Evolutionary conservation across 2,888 invertebrate genomes (phyloP).

Genomic region (Eilema caniola): DNA sequence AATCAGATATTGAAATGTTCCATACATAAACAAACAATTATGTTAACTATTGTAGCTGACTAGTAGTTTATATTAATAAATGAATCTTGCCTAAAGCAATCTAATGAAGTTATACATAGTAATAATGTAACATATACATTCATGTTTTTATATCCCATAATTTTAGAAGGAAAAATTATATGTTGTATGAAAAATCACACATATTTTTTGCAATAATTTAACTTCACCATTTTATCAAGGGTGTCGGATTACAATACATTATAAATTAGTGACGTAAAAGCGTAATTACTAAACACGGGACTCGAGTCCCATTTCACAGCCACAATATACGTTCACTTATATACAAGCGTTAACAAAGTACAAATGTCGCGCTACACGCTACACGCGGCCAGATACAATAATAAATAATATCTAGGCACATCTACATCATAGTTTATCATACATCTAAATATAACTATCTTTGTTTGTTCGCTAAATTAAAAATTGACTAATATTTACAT

Average conservation of each 20-base stretch:
- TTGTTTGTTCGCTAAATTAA: conserved; percentile 69
- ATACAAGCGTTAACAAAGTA: conserved; percentile 80
- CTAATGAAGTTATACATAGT: conserved; percentile 39
- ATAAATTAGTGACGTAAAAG: conserved; percentile 83
- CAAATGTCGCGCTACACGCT: conserved; percentile 68
- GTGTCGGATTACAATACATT: conserved; percentile 60
- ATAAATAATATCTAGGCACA: conserved; percentile 70
- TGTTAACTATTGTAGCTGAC: conserved; percentile 66
- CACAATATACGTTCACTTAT: conserved; percentile 82
- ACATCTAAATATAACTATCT: conserved; percentile 64
- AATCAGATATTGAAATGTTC: conserved; percentile 35
- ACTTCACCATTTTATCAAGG: conserved; percentile 48
- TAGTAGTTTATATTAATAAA: conserved; percentile 68
- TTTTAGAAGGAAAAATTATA: conserved; percentile 20
- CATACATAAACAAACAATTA: conserved; percentile 33
- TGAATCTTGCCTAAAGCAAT: conserved; percentile 42
- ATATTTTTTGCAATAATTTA: conserved; percentile 40
- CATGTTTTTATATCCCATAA: conserved; percentile 22
- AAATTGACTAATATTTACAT: conserved; percentile 80
- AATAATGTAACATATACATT: conserved; percentile 19
- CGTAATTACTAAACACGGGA: conserved; percentile 79
- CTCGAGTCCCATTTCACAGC: conserved; percentile 81
- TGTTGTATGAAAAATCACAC: conserved; percentile 27
- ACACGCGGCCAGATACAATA: conserved; percentile 66
- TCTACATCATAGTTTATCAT: conserved; percentile 61